A percentile compares a stretch with the other conserved stretches of the same genome.
These are phyloP conservation scores for Coenonympha arcania DNA, from an alignment of 2,888 invertebrate species.

Conservation along the genomic window DNA sequence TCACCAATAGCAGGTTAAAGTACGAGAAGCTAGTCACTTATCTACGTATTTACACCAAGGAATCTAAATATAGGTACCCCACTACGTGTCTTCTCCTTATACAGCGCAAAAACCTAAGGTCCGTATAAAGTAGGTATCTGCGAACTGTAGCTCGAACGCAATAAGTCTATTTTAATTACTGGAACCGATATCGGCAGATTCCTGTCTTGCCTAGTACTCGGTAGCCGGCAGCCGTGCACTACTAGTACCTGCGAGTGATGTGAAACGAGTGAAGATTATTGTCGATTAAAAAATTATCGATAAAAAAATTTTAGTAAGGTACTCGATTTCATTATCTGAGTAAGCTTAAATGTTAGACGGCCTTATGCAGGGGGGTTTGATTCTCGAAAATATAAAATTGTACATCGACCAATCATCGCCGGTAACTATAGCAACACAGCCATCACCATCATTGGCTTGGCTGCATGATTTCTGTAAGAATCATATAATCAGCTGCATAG, in stretches of 20 bases:
- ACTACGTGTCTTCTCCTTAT: slow-evolving; percentile 27
- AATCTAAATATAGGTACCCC: slow-evolving; percentile 25
- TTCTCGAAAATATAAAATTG: too few relatives aligned
- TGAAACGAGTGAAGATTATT: too few relatives aligned
- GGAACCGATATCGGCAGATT: slow-evolving; percentile 70
- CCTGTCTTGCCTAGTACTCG: slow-evolving; percentile 67
- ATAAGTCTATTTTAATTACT: slow-evolving; percentile 74
- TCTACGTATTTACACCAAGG: slow-evolving; percentile 6
- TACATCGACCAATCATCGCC: background rate
- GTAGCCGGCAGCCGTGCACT: slow-evolving; percentile 66
- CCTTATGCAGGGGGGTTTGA: too few relatives aligned
- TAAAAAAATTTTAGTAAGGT: too few relatives aligned
- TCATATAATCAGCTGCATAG: too few relatives aligned
- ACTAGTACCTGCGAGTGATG: slow-evolving; percentile 50
- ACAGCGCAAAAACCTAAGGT: slow-evolving; percentile 26
- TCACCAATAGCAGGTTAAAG: too few relatives aligned
- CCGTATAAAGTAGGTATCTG: slow-evolving; percentile 31
- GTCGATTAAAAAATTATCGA: slow-evolving; percentile 15
- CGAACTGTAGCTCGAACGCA: slow-evolving; percentile 50
- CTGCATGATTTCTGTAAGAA: too few relatives aligned
- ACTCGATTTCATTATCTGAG: too few relatives aligned
- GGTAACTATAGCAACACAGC: too few relatives aligned
- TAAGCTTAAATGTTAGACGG: too few relatives aligned
- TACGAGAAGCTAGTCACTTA: background rate
- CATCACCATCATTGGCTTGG: too few relatives aligned